A percentile compares a stretch with the other conserved stretches of the same genome.
These are phyloP conservation scores for Diploscapter pachys DNA, from an alignment of 1,140 invertebrate species.

Conservation along the genomic window DNA sequence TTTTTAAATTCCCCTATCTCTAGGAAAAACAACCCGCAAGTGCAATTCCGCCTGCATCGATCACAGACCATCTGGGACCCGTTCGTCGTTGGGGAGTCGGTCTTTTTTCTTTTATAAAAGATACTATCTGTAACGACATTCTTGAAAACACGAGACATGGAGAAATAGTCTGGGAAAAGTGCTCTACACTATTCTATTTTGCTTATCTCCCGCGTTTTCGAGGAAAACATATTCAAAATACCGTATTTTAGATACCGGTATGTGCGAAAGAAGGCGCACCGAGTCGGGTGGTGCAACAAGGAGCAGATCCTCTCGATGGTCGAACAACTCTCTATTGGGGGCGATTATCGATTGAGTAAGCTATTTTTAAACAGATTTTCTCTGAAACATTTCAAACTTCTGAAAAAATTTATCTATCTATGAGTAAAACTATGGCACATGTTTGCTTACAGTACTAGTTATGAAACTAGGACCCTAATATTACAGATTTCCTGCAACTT, in stretches of 20 bases:
- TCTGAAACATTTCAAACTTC: too few species aligned
- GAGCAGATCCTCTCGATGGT: conserved; percentile 51
- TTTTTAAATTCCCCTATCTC: background rate
- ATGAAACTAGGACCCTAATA: too few species aligned
- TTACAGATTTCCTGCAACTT: too few species aligned
- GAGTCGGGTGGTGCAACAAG: conserved; percentile 41
- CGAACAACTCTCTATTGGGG: conserved; percentile 53
- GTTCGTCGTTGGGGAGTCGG: conserved; percentile 53
- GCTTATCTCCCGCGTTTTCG: conserved; percentile 41
- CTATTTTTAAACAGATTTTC: background rate
- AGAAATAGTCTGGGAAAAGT: too few species aligned
- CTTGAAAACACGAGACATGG: too few species aligned
- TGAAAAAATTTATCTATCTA: too few species aligned
- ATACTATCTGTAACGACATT: too few species aligned
- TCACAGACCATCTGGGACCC: conserved; percentile 48
- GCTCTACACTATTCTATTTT: conserved; percentile 10
- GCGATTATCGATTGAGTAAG: conserved; percentile 45
- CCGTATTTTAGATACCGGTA: conserved; percentile 43
- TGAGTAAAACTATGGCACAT: too few species aligned
- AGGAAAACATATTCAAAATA: conserved; percentile 2
- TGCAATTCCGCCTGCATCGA: conserved; percentile 45
- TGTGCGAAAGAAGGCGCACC: conserved; percentile 36
- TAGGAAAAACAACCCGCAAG: conserved; percentile 54
- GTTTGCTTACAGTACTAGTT: too few species aligned
- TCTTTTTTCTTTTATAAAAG: conserved; percentile 6